These are phyloP conservation scores for Melieria crassipennis DNA, from an alignment of 2,888 invertebrate genomes.

Conservation along the genomic window DNA sequence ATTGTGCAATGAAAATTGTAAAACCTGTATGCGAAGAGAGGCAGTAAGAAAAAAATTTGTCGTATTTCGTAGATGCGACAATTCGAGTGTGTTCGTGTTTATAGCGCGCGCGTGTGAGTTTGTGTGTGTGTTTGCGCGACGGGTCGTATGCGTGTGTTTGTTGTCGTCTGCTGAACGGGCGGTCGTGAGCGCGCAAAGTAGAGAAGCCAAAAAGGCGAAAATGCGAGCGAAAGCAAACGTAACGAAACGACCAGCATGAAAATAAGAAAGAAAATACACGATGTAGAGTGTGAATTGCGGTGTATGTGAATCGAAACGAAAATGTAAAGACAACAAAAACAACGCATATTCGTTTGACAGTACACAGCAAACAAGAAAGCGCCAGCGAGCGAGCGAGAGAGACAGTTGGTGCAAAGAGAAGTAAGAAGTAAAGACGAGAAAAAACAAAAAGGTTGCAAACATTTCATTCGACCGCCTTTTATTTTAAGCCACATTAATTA, in stretches of 20 bases:
- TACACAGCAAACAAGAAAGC: constrained; percentile 3
- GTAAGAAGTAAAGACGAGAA: constrained; percentile 2
- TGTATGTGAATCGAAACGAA: neutral
- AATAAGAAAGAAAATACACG: constrained; percentile 11
- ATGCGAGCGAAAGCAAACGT: constrained; percentile 13
- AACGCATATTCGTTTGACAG: constrained; percentile 2
- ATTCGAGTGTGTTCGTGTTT: constrained; percentile 36
- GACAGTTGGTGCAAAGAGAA: neutral
- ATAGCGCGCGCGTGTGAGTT: constrained; percentile 18
- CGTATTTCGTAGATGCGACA: constrained; percentile 50
- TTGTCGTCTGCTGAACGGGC: constrained; percentile 40
- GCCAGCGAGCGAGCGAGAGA: neutral
- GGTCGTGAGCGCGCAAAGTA: constrained; percentile 41
- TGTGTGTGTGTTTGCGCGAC: constrained; percentile 31
- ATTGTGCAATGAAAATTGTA: constrained; percentile 47
- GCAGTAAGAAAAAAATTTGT: constrained; percentile 51
- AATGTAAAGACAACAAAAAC: constrained; percentile 1
- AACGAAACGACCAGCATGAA: constrained; percentile 2
- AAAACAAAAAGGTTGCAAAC: constrained; percentile 6
- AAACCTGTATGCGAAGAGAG: constrained; percentile 53
- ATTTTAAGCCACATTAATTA: too few species aligned
- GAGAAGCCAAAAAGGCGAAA: constrained; percentile 47
- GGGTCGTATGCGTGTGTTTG: constrained; percentile 37
- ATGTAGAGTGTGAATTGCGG: constrained; percentile 13
- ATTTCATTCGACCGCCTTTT: too few species aligned